Percentiles rank a stretch among this genome's conserved stretches.
phyloP scores from a whole-genome alignment of 2,888 invertebrate species.

The Polyommatus iphigenia region DNA sequence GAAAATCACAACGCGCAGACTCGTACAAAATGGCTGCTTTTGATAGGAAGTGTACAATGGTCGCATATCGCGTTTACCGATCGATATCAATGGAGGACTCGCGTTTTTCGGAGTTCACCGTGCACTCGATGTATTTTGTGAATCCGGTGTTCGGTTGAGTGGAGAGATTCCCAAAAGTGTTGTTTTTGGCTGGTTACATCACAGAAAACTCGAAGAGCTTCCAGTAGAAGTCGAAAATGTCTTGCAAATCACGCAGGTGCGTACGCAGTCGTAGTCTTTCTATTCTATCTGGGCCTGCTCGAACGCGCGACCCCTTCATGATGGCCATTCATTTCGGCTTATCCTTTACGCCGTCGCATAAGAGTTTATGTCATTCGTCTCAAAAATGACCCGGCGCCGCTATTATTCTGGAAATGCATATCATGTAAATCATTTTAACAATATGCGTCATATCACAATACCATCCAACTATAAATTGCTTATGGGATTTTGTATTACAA shows the following conservation, averaged over 20 bases:
- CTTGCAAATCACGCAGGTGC: slow-evolving; percentile 91
- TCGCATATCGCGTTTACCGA: slow-evolving; percentile 78
- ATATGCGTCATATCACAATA: slow-evolving; percentile 47
- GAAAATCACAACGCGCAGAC: slow-evolving; percentile 82
- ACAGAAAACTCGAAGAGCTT: slow-evolving; percentile 67
- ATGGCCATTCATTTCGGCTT: slow-evolving; percentile 79
- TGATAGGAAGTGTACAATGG: slow-evolving; percentile 75
- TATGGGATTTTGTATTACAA: slow-evolving; percentile 33
- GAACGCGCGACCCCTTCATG: slow-evolving; percentile 82
- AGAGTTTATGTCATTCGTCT: slow-evolving; percentile 76
- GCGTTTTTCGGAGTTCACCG: slow-evolving; percentile 72
- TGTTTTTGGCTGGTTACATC: slow-evolving; percentile 75
- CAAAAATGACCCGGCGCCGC: slow-evolving; percentile 62
- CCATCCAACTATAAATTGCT: slow-evolving; percentile 35
- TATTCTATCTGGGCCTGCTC: slow-evolving; percentile 94
- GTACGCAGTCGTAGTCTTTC: slow-evolving; percentile 96
- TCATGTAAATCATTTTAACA: slow-evolving; percentile 63
- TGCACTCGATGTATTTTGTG: slow-evolving; percentile 66
- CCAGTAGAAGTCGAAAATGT: slow-evolving; percentile 74
- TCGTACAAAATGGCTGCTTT: slow-evolving; percentile 84
- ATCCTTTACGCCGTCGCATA: slow-evolving; percentile 80
- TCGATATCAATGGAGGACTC: slow-evolving; percentile 83
- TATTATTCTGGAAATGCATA: slow-evolving; percentile 62
- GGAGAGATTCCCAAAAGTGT: slow-evolving; percentile 74
- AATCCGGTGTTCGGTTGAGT: slow-evolving; percentile 67